phyloP scores from a whole-genome alignment of 2,797 vertebrate species.

The Lepilemur ruficaudatus region DNA sequence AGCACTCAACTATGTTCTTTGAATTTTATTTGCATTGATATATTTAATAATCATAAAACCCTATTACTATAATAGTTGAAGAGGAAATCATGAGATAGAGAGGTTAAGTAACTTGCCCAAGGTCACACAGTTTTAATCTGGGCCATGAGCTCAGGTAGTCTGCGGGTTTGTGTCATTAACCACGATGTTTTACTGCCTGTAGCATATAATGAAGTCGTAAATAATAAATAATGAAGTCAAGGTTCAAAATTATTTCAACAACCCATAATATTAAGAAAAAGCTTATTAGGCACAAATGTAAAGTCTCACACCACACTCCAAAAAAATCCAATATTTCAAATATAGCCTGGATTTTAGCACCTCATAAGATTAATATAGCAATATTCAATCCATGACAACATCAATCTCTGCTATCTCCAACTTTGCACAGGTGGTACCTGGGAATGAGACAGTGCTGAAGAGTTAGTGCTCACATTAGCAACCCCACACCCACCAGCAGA shows the following conservation, averaged over 20 bases:
- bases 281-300: neutral
- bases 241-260: neutral
- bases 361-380: neutral
- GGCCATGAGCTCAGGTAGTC: neutral
- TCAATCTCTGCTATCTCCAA: neutral
- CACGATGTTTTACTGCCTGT: neutral
- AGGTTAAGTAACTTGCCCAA: neutral
- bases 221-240: neutral
- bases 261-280: neutral
- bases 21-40: neutral
- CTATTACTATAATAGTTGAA: neutral
- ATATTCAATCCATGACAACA: too few species aligned
- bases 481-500: too few species aligned
- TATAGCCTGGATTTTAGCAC: neutral
- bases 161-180: neutral
- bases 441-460: neutral
- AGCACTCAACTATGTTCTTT: neutral
- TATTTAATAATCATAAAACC: neutral
- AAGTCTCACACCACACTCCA: neutral
- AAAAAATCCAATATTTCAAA: neutral
- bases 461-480: neutral
- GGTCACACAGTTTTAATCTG: neutral
- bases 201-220: neutral
- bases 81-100: neutral
- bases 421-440: neutral